These are phyloP conservation scores for Chloroceryle aenea DNA, from an alignment of 2,113 vertebrate species.

Conservation along the genomic window DNA sequence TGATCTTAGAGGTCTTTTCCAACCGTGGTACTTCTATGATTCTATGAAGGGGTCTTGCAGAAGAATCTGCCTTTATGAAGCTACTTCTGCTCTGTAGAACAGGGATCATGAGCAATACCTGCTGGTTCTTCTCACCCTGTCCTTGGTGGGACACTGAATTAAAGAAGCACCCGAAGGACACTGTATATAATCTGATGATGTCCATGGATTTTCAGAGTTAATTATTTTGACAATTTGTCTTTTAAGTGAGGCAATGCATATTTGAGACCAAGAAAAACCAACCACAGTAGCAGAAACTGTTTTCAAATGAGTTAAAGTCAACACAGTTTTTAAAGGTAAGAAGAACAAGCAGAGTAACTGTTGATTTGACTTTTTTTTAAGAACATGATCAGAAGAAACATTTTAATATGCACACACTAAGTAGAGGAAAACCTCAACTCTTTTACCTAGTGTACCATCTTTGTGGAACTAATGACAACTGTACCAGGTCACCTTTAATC, in stretches of 20 bases:
- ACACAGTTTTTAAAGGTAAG: neutral
- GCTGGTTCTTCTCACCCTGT: neutral
- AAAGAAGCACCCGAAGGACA: neutral
- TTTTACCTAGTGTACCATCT: neutral
- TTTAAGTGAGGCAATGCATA: rapidly evolving
- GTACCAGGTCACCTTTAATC: slow-evolving; percentile 24
- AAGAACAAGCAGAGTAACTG: neutral
- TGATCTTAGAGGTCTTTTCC: too few species aligned
- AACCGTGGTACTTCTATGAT: too few species aligned
- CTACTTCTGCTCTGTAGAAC: neutral
- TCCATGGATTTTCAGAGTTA: neutral
- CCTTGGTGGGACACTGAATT: neutral
- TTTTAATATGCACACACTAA: neutral
- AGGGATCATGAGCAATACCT: neutral
- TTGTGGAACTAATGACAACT: neutral
- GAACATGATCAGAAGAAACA: neutral
- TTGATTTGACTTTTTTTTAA: neutral
- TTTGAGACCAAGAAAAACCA: neutral
- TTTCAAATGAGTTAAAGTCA: neutral
- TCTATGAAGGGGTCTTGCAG: neutral
- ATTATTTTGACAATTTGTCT: neutral
- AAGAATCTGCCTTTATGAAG: neutral
- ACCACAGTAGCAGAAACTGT: neutral
- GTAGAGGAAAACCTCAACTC: neutral
- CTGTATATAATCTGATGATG: neutral